Percentiles rank a stretch among this genome's conserved stretches.
These are phyloP conservation scores for Cheilosia variabilis DNA, from an alignment of 2,888 invertebrate genomes.

Conservation along the genomic window DNA sequence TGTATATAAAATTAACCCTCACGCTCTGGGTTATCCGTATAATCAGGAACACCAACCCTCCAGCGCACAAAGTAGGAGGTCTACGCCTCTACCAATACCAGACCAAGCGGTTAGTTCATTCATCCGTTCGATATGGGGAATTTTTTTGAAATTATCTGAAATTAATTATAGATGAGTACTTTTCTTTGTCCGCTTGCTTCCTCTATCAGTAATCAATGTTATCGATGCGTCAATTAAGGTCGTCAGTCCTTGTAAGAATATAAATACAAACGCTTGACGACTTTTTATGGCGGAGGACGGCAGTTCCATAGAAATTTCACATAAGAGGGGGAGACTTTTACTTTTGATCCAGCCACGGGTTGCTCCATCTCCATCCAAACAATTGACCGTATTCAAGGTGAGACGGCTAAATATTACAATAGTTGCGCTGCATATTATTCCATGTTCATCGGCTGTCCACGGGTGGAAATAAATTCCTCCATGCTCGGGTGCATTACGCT, in stretches of 20 bases:
- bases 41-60: conserved; percentile 31
- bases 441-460: background rate
- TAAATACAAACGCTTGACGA: conserved; percentile 17
- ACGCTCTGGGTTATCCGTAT: conserved; percentile 28
- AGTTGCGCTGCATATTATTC: background rate
- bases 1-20: conserved; percentile 40
- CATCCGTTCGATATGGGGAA: conserved; percentile 53
- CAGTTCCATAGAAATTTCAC: background rate
- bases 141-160: conserved; percentile 47
- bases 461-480: background rate
- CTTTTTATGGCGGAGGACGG: background rate
- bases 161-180: conserved; percentile 63
- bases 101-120: conserved; percentile 20
- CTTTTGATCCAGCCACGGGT: background rate
- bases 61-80: background rate
- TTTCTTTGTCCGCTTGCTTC: background rate
- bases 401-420: conserved; percentile 4
- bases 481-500: conserved; percentile 54
- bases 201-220: conserved; percentile 30
- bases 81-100: background rate
- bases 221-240: conserved; percentile 58
- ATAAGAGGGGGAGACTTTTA: background rate
- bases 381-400: conserved; percentile 52
- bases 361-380: background rate
- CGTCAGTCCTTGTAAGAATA: conserved; percentile 38